Evolutionary conservation across 2,797 vertebrate genomes (phyloP).

Genomic region (Pseudotriccus pelzelni): DNA sequence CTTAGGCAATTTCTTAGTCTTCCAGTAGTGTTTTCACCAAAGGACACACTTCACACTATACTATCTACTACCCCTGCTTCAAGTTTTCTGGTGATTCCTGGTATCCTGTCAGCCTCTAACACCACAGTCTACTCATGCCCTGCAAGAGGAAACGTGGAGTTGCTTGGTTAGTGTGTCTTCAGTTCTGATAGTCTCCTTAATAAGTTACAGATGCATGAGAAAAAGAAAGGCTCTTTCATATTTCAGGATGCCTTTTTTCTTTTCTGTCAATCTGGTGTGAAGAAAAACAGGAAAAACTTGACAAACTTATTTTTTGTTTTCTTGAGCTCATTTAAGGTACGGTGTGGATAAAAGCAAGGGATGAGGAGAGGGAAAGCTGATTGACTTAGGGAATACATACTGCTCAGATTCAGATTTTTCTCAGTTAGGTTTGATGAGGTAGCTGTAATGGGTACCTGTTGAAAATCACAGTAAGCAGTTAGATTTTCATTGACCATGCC

Average conservation of each 20-base stretch:
- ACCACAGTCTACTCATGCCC: background rate
- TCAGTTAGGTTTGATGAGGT: background rate
- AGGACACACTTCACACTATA: background rate
- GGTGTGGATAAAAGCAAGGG: background rate
- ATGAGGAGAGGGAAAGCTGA: background rate
- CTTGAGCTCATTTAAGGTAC: background rate
- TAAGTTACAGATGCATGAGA: constrained; percentile 65
- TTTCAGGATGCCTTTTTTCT: background rate
- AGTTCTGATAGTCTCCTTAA: constrained; percentile 36
- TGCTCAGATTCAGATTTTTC: background rate
- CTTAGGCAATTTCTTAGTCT: constrained; percentile 7
- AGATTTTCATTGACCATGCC: background rate
- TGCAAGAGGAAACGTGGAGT: constrained; percentile 18
- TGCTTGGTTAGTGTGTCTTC: constrained; percentile 30
- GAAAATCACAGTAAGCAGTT: background rate
- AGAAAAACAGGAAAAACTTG: background rate
- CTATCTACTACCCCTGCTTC: background rate
- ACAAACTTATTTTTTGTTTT: background rate
- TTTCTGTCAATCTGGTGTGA: background rate
- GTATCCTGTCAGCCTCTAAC: background rate
- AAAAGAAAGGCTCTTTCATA: constrained; percentile 63
- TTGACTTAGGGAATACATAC: background rate
- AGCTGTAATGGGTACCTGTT: background rate
- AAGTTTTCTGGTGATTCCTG: background rate
- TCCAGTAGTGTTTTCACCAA: background rate